Conservation (phyloP, 2,797 vertebrate species). For the Acrossocheilus wenchowensis region DNA sequence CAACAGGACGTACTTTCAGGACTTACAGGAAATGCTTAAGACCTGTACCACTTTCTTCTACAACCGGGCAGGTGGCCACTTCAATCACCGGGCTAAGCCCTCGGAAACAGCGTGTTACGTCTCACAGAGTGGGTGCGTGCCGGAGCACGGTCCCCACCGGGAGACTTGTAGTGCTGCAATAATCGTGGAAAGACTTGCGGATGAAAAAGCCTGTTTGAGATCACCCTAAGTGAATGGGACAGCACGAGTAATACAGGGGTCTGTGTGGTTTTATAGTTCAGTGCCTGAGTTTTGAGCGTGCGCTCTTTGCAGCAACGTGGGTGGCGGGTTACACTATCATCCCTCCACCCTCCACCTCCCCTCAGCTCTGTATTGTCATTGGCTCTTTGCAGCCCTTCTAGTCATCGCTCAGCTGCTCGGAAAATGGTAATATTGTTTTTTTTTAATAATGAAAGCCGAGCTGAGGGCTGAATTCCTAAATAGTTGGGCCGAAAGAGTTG, state of each 20-base stretch:
- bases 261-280: constrained; percentile 95
- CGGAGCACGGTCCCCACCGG: constrained; percentile 46
- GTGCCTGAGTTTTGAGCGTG: constrained; percentile 92
- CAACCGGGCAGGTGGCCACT: constrained; percentile 68
- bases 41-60: constrained; percentile 58
- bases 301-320: constrained; percentile 95
- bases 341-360: constrained; percentile 72
- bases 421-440: constrained; percentile 98
- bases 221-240: constrained; percentile 91
- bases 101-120: constrained; percentile 68
- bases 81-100: constrained; percentile 68
- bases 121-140: constrained; percentile 59
- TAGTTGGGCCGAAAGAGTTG: constrained; percentile 75
- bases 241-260: constrained; percentile 93
- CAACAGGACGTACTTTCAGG: constrained; percentile 27
- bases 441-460: constrained; percentile 84
- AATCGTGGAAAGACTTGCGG: constrained; percentile 67
- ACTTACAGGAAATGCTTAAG: constrained; percentile 62
- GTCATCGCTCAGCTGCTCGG: constrained; percentile 94
- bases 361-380: constrained; percentile 90
- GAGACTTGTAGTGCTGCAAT: constrained; percentile 67
- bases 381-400: constrained; percentile 94
- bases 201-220: constrained; percentile 82
- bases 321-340: constrained; percentile 95
- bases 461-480: constrained; percentile 86